A percentile compares a stretch with the other conserved stretches of the same genome.
These are phyloP conservation scores for Pollenia labialis DNA, from an alignment of 2,888 invertebrate species.

Conservation along the genomic window DNA sequence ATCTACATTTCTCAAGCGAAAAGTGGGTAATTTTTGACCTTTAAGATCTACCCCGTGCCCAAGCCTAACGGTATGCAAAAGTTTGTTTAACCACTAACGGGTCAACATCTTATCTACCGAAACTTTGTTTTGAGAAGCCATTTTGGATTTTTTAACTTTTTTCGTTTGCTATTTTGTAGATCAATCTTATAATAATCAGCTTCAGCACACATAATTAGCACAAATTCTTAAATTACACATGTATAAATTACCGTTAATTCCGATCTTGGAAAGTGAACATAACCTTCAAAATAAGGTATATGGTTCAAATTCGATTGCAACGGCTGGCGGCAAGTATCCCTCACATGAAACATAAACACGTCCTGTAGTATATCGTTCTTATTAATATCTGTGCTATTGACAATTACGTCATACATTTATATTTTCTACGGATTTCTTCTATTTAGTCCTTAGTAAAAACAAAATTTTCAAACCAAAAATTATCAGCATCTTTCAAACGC, in stretches of 20 bases:
- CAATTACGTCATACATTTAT: constrained; percentile 94
- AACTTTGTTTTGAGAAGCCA: constrained; percentile 85
- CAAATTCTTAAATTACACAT: constrained; percentile 94
- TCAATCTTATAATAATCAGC: constrained; percentile 97
- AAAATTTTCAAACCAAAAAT: constrained; percentile 99
- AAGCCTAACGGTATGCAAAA: constrained; percentile 94
- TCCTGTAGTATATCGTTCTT: constrained; percentile 91
- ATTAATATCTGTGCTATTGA: constrained; percentile 92
- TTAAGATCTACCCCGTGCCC: constrained; percentile 96
- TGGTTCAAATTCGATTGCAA: constrained; percentile 93
- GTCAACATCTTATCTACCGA: constrained; percentile 96
- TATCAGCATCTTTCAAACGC: constrained; percentile 95
- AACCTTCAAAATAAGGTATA: constrained; percentile 94
- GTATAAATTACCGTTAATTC: constrained; percentile 98
- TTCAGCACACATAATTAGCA: constrained; percentile 96
- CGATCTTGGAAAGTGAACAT: constrained; percentile 97
- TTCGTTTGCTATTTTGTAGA: constrained; percentile 92
- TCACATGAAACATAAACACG: constrained; percentile 93
- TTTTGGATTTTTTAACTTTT: constrained; percentile 92
- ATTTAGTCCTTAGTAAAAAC: constrained; percentile 95
- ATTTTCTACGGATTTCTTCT: constrained; percentile 89
- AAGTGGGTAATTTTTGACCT: constrained; percentile 94
- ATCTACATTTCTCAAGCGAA: constrained; percentile 91
- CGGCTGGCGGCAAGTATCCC: constrained; percentile 95
- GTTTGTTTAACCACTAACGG: constrained; percentile 95